Percentiles rank a stretch among this genome's conserved stretches.
phyloP scores from a whole-genome alignment of 2,888 invertebrate species.

The Platynereis dumerilii region DNA sequence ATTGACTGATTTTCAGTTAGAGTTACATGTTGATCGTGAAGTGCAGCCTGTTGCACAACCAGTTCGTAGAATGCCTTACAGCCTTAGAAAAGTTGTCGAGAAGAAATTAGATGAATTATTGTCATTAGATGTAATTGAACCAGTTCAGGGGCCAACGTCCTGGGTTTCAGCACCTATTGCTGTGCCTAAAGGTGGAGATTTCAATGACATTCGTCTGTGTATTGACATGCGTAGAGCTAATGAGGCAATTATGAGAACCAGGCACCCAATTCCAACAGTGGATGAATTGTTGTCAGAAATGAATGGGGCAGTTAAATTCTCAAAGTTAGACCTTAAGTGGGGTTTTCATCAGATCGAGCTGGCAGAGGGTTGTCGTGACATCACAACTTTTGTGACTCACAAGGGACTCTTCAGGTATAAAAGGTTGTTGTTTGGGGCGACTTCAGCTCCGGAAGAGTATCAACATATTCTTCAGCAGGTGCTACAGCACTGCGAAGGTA shows the following conservation, averaged over 20 bases:
- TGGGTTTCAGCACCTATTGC: slow-evolving; percentile 36
- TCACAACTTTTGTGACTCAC: slow-evolving; percentile 20
- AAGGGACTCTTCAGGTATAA: slow-evolving; percentile 19
- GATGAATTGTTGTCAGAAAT: slow-evolving; percentile 14
- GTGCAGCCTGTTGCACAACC: slow-evolving; percentile 7
- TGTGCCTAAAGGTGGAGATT: slow-evolving; percentile 30
- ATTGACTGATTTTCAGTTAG: background rate
- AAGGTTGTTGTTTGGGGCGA: slow-evolving; percentile 17
- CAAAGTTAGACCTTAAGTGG: slow-evolving; percentile 14
- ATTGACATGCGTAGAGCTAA: slow-evolving; percentile 33
- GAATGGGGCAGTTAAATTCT: background rate
- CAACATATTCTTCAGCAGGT: slow-evolving; percentile 17
- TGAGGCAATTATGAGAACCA: slow-evolving; percentile 25
- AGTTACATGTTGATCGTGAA: background rate
- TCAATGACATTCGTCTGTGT: slow-evolving; percentile 22
- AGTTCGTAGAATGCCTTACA: background rate
- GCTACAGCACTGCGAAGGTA: background rate
- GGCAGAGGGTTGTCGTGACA: slow-evolving; percentile 6
- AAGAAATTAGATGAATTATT: background rate
- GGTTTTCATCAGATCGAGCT: slow-evolving; percentile 23
- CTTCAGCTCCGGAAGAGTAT: slow-evolving; percentile 13
- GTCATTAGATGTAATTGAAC: slow-evolving; percentile 25
- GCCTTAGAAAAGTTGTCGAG: background rate
- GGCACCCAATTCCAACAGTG: slow-evolving; percentile 27
- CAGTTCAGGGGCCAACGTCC: slow-evolving; percentile 24